These are phyloP conservation scores for Lutjanus erythropterus DNA, from an alignment of 2,113 vertebrate genomes.

Conservation along the genomic window DNA sequence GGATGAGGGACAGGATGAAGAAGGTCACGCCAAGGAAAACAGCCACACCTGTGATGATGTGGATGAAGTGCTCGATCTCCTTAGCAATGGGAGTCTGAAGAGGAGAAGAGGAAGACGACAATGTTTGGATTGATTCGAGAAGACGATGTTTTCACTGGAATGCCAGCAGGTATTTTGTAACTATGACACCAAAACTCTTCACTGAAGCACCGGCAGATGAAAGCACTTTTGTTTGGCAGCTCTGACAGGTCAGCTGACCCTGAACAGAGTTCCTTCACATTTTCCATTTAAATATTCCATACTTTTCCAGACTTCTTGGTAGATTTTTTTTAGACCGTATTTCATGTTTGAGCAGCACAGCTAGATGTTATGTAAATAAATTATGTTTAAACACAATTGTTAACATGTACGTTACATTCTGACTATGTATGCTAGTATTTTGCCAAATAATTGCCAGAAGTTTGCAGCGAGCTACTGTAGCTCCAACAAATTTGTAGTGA, in stretches of 20 bases:
- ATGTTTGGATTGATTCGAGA: neutral
- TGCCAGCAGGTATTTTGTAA: neutral
- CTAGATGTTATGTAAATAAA: too few relatives aligned
- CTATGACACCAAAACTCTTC: neutral
- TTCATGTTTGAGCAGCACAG: too few relatives aligned
- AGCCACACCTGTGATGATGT: conserved; percentile 93
- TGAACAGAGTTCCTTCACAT: too few relatives aligned
- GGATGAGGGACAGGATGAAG: conserved; percentile 90
- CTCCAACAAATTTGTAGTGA: too few relatives aligned
- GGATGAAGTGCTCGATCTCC: conserved; percentile 95
- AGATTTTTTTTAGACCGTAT: too few relatives aligned
- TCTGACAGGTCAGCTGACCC: neutral
- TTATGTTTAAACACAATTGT: too few relatives aligned
- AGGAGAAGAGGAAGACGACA: neutral
- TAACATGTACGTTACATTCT: too few relatives aligned
- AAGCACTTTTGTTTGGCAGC: neutral
- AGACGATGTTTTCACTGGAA: neutral
- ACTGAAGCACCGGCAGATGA: neutral
- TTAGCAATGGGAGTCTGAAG: conserved; percentile 90
- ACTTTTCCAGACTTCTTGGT: too few relatives aligned
- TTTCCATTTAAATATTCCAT: too few relatives aligned
- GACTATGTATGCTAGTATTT: too few relatives aligned
- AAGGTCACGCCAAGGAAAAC: conserved; percentile 91
- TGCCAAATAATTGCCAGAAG: too few relatives aligned
- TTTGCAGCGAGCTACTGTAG: too few relatives aligned